Percentiles rank a stretch among this genome's conserved stretches.
Conservation (phyloP, 2,797 vertebrate genomes). For the Knipowitschia caucasica region DNA sequence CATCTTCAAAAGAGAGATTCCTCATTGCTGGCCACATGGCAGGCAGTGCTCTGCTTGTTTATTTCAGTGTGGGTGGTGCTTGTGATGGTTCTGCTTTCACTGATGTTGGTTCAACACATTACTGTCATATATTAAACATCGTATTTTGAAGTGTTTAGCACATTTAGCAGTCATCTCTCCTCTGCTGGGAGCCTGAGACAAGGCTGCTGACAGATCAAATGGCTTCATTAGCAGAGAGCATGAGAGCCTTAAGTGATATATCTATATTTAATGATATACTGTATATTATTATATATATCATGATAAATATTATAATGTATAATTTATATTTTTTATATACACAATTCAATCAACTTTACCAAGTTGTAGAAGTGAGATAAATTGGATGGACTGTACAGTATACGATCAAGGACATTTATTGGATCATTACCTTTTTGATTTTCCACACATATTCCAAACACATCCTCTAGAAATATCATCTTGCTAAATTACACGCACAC, state of each 20-base stretch:
- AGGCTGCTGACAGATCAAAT: slow-evolving; percentile 25
- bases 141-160: slow-evolving; percentile 26
- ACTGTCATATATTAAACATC: slow-evolving; percentile 16
- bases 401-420: no score
- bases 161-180: slow-evolving; percentile 20
- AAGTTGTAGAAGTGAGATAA: no score
- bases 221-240: slow-evolving; percentile 26
- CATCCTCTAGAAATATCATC: no score
- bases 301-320: no score
- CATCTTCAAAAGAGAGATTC: not conserved
- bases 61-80: slow-evolving; percentile 12
- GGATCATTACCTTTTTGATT: no score
- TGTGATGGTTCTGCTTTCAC: slow-evolving; percentile 6
- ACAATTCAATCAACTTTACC: no score
- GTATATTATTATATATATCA: no score
- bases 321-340: no score
- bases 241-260: not conserved
- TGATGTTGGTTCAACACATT: slow-evolving; percentile 19
- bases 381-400: no score
- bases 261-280: no score
- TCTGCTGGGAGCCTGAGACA: slow-evolving; percentile 9
- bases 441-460: no score
- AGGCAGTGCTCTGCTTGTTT: slow-evolving; percentile 9
- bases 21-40: not conserved
- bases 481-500: no score